Evolutionary conservation across 2,888 invertebrate species (phyloP), one percentile per base, ranked within the genome.

Genomic region (Rotaria macrura): DNA sequence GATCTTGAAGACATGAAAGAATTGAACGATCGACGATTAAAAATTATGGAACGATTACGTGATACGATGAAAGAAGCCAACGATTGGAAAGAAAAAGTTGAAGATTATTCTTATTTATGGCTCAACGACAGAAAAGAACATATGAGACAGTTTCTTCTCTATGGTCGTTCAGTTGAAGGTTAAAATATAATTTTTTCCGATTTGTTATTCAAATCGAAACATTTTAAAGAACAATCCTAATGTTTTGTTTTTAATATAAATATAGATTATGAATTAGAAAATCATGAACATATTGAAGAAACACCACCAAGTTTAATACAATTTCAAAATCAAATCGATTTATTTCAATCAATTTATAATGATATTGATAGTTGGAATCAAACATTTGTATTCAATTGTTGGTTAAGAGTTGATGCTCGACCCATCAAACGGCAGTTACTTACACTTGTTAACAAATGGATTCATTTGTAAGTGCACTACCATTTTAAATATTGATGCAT

Each of bases 381-480:
- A 0, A 93, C 94, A 85, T 94, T 94, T 91, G 93, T 95, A 40
- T 96, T 97, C 90, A 95, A 95, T 89, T 93, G 93, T 49, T 97
- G 97, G 97, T 96, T 97, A 91, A 92, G 93, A 86, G 94, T 97
- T 23, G 95, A 97, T 90, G 93, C 96, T 38, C 93, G 94, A 88
- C 96, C 96, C 29, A 97, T 97, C 90, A 94, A 95, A 86, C 95
- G 96, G 91, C 94, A 95, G 29, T 92, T 97, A 34, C 92, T 97
- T 14, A 96, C 96, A 89, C 95, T 94, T 3, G 95, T 96, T 72
- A 94, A 96, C 89, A 95, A 95, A 91, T 97, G 97, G 97, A 79
- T 79, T 79, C 43, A 79, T 79, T 40, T 38, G 49, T 72, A n/a
- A 43, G 57, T 23, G n/a, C n/a, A n/a, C n/a, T n/a, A n/a, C n/a